Conservation (phyloP, 2,888 invertebrate species). For the Caradrina clavipalpis region DNA sequence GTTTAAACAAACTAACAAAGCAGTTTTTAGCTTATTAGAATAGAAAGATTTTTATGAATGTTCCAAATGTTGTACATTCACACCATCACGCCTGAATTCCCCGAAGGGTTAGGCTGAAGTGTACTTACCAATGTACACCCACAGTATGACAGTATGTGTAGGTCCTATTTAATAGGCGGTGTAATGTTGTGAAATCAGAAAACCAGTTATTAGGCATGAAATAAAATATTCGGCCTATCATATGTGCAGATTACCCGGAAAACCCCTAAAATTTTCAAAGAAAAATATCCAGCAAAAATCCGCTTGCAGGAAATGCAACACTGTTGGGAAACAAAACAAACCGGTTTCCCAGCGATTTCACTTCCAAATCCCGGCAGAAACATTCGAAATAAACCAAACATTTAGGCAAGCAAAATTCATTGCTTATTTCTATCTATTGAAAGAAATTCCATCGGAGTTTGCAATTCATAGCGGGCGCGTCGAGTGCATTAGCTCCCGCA, state of each 20-base stretch:
- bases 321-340: constrained; percentile 42
- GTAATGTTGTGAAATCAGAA: background rate
- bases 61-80: too few relatives aligned
- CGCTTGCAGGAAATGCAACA: constrained; percentile 37
- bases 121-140: too few relatives aligned
- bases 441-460: constrained; percentile 82
- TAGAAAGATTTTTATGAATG: too few relatives aligned
- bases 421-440: constrained; percentile 78
- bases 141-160: too few relatives aligned
- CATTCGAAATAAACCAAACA: constrained; percentile 55
- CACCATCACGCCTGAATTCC: too few relatives aligned
- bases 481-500: constrained; percentile 85
- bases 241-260: background rate
- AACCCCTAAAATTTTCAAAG: constrained; percentile 6
- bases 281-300: constrained; percentile 39
- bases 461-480: constrained; percentile 83
- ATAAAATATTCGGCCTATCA: background rate
- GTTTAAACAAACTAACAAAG: too few relatives aligned
- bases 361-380: constrained; percentile 44
- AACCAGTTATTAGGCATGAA: background rate
- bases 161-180: too few relatives aligned
- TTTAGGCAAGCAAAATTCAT: constrained; percentile 63
- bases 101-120: too few relatives aligned
- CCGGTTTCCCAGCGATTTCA: constrained; percentile 45
- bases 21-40: too few relatives aligned